Percentiles rank a stretch among this genome's conserved stretches.
Evolutionary conservation across 37 sponge, comb jelly and placozoan genomes (phyloP).

Genomic region (Axinella damicornis): DNA sequence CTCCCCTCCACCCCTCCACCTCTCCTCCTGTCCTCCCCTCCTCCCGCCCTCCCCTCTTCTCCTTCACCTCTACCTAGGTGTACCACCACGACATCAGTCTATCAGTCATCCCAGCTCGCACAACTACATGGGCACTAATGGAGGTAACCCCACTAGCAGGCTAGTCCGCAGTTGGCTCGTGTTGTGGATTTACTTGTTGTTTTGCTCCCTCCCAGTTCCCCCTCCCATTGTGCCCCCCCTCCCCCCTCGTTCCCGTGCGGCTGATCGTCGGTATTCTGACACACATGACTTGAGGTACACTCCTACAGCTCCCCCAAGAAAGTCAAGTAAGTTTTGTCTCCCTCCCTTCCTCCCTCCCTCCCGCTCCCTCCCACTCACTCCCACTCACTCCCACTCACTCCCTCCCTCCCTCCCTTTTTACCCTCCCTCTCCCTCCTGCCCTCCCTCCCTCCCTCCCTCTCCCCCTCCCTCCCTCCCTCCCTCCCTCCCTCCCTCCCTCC

Average conservation of each 20-base stretch:
- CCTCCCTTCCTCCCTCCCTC: slow-evolving; percentile 48
- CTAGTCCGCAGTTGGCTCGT: too few species aligned
- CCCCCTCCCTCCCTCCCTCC: slow-evolving; percentile 36
- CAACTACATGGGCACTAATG: background rate
- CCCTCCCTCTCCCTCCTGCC: slow-evolving; percentile 34
- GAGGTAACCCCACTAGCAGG: too few species aligned
- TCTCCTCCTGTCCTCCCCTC: too few species aligned
- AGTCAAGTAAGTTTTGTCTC: background rate
- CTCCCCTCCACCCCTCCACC: too few species aligned
- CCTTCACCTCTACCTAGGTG: background rate
- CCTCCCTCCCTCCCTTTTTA: slow-evolving; percentile 18
- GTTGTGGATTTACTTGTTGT: too few species aligned
- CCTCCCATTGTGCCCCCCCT: too few species aligned
- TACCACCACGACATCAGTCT: background rate
- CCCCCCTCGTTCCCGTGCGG: too few species aligned
- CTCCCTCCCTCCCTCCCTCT: slow-evolving; percentile 38
- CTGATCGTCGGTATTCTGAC: too few species aligned
- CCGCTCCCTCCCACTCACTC: slow-evolving; percentile 24
- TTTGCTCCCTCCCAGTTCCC: too few species aligned
- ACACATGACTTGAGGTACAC: too few species aligned
- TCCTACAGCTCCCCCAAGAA: too few species aligned
- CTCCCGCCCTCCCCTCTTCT: background rate
- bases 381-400: background rate
- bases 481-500: slow-evolving; percentile 35
- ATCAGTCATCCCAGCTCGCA: background rate